phyloP scores from a whole-genome alignment of 1,140 invertebrate species.

The Calephelis nemesis region DNA sequence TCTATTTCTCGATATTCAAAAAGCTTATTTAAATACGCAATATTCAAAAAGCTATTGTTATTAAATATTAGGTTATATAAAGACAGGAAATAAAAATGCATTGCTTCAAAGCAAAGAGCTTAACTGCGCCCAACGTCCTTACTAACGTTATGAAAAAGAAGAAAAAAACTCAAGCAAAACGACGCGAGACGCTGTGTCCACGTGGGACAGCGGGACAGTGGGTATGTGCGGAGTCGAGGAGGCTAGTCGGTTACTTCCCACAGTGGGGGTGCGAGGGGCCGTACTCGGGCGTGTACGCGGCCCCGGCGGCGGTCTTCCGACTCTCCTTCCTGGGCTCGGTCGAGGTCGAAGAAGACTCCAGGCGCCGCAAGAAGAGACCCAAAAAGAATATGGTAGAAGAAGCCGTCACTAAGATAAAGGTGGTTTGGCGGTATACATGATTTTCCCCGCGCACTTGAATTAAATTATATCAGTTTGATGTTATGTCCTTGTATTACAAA shows the following conservation, averaged over 20 bases:
- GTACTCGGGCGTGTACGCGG: conserved; percentile 69
- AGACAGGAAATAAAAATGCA: conserved; percentile 24
- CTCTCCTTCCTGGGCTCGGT: conserved; percentile 91
- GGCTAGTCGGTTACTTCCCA: conserved; percentile 66
- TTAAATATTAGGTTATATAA: too few relatives aligned
- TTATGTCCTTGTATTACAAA: neutral
- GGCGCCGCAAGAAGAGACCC: conserved; percentile 85
- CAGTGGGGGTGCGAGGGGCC: conserved; percentile 73
- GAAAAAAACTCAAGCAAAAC: conserved; percentile 37
- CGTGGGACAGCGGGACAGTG: neutral
- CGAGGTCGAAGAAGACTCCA: conserved; percentile 90
- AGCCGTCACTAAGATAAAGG: conserved; percentile 97
- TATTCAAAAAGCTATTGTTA: too few relatives aligned
- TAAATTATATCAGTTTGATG: neutral
- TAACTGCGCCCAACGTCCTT: too few relatives aligned
- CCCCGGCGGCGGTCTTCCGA: conserved; percentile 87
- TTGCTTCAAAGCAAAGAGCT: too few relatives aligned
- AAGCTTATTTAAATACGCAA: neutral
- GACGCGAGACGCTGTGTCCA: conserved; percentile 23
- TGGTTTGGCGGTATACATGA: conserved; percentile 67
- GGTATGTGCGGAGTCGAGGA: conserved; percentile 71
- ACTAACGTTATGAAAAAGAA: too few relatives aligned
- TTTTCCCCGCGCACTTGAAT: neutral
- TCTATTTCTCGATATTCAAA: too few relatives aligned
- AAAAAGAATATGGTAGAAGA: conserved; percentile 97